Percentiles rank a stretch among this genome's conserved stretches.
phyloP scores from a whole-genome alignment of 2,888 invertebrate species.

The Agriotes lineatus region DNA sequence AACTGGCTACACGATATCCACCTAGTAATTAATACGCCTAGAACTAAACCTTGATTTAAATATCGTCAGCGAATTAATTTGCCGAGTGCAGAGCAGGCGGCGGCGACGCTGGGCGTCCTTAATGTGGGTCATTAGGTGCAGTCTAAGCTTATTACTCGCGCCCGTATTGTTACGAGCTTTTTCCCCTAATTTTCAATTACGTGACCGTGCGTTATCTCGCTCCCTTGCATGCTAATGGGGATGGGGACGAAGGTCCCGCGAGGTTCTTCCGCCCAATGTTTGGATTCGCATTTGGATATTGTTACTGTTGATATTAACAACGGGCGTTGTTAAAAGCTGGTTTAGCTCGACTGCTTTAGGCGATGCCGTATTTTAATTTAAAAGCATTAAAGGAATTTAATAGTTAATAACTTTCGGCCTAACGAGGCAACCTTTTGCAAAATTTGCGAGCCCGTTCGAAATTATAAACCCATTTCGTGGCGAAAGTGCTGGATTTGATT shows the following conservation, averaged over 20 bases:
- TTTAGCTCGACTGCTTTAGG: too few relatives aligned
- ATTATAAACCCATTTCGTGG: too few relatives aligned
- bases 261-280: not conserved
- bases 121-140: constrained; percentile 54
- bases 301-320: not conserved
- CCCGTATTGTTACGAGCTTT: constrained; percentile 53
- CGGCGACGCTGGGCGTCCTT: constrained; percentile 23
- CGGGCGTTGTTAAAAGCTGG: not conserved
- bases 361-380: not conserved
- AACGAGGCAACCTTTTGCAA: not conserved
- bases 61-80: constrained; percentile 43
- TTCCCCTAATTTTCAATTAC: constrained; percentile 53
- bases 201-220: constrained; percentile 45
- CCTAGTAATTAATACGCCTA: constrained; percentile 27
- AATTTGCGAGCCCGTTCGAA: not conserved
- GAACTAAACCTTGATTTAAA: constrained; percentile 43
- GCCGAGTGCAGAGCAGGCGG: constrained; percentile 17
- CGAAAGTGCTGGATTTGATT: too few relatives aligned
- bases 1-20: constrained; percentile 21
- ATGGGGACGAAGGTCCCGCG: not conserved
- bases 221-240: constrained; percentile 41
- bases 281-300: not conserved
- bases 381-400: too few relatives aligned
- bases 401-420: too few relatives aligned
- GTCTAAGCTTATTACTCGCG: constrained; percentile 51